These are phyloP conservation scores for Sterrhoptilus dennistouni DNA, from an alignment of 2,113 vertebrate species.

Conservation along the genomic window DNA sequence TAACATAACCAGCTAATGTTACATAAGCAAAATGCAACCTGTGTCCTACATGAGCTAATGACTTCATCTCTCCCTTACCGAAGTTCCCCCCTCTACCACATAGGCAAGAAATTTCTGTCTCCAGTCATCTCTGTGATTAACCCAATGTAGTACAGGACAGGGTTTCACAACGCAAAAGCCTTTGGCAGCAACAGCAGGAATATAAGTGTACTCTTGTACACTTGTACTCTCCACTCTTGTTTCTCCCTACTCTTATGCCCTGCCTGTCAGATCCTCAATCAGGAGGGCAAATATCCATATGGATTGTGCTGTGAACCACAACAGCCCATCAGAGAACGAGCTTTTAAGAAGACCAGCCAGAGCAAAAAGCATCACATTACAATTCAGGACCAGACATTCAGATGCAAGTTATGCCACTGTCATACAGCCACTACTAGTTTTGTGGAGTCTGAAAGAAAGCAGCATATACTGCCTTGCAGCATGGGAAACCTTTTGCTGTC, in stretches of 20 bases:
- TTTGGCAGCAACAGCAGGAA: neutral
- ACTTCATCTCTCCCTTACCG: neutral
- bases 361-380: neutral
- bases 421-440: neutral
- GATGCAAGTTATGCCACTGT: neutral
- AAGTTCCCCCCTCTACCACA: neutral
- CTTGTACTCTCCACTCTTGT: neutral
- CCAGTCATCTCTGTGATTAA: neutral
- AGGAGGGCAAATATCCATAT: accelerated
- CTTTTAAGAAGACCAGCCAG: neutral
- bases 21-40: neutral
- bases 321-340: neutral
- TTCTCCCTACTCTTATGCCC: neutral
- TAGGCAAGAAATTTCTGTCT: neutral
- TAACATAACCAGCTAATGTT: neutral
- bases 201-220: neutral
- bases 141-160: neutral
- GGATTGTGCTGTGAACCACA: neutral
- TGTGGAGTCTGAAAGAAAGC: neutral
- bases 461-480: neutral
- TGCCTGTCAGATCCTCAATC: neutral
- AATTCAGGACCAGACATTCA: neutral
- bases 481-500: neutral
- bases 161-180: neutral
- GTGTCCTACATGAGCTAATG: neutral